phyloP scores from a whole-genome alignment of 2,113 vertebrate species.

The Calonectris borealis region DNA sequence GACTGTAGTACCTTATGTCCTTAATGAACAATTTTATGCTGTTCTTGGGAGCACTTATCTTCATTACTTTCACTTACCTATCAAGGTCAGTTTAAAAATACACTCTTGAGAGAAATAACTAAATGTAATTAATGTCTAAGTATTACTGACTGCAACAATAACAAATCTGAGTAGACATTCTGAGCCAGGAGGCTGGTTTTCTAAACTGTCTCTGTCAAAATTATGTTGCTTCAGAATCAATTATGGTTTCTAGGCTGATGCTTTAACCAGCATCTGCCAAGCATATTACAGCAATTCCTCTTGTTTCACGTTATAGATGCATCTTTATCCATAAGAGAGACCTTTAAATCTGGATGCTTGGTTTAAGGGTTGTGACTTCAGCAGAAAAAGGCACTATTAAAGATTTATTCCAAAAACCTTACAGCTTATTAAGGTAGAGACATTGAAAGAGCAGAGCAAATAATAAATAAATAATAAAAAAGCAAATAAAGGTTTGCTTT shows the following conservation, averaged over 20 bases:
- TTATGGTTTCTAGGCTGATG: neutral
- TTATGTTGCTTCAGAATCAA: neutral
- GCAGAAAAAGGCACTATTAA: neutral
- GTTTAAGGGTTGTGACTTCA: neutral
- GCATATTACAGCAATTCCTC: neutral
- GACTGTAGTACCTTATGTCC: neutral
- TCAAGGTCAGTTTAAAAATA: slow-evolving; percentile 14
- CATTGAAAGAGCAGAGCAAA: neutral
- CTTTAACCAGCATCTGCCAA: neutral
- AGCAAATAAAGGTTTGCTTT: neutral
- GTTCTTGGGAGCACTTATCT: neutral
- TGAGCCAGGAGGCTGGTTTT: slow-evolving; percentile 16
- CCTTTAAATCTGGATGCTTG: neutral
- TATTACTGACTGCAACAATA: neutral
- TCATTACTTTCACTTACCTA: neutral
- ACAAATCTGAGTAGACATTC: neutral
- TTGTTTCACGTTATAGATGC: neutral
- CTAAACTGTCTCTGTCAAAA: neutral
- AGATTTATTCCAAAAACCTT: neutral
- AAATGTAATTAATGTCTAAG: neutral
- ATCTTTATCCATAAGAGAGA: neutral
- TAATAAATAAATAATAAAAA: too few relatives aligned
- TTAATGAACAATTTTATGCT: neutral
- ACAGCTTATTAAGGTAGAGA: neutral
- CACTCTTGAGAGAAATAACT: neutral